phyloP scores from a whole-genome alignment of 2,113 vertebrate genomes.

The Silurus glanis region DNA sequence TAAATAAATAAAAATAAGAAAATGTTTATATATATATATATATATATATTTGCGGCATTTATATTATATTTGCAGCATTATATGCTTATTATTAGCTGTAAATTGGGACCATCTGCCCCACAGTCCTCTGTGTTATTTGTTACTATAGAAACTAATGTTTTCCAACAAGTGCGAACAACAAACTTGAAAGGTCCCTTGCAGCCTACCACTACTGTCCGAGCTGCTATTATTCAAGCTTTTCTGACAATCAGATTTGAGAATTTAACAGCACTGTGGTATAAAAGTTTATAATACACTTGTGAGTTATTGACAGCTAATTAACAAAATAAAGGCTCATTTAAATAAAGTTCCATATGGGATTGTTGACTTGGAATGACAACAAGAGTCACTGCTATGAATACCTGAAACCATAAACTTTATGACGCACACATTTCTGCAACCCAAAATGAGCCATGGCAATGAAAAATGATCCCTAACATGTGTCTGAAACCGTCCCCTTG shows the following conservation, averaged over 20 bases:
- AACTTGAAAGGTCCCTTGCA: not conserved
- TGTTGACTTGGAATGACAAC: not conserved
- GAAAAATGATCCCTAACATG: slow-evolving; percentile 47
- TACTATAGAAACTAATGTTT: not conserved
- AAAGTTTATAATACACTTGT: not conserved
- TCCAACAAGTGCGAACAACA: not conserved
- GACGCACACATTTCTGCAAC: slow-evolving; percentile 31
- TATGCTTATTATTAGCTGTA: not conserved
- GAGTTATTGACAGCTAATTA: not conserved
- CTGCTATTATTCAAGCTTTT: not conserved
- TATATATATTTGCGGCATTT: too few relatives aligned
- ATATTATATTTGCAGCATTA: not conserved
- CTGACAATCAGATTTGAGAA: not conserved
- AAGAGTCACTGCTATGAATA: slow-evolving; percentile 20
- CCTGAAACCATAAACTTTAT: slow-evolving; percentile 27
- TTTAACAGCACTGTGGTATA: not conserved
- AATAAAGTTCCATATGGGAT: not conserved
- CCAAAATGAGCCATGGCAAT: slow-evolving; percentile 32
- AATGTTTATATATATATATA: not conserved
- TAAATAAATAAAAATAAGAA: not conserved
- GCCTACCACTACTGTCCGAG: not conserved
- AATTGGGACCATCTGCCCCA: not conserved
- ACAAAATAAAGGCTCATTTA: not conserved
- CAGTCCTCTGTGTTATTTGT: not conserved
- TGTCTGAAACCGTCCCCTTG: slow-evolving; percentile 39